phyloP scores from a whole-genome alignment of 2,888 invertebrate species.

The Doris montereyensis region DNA sequence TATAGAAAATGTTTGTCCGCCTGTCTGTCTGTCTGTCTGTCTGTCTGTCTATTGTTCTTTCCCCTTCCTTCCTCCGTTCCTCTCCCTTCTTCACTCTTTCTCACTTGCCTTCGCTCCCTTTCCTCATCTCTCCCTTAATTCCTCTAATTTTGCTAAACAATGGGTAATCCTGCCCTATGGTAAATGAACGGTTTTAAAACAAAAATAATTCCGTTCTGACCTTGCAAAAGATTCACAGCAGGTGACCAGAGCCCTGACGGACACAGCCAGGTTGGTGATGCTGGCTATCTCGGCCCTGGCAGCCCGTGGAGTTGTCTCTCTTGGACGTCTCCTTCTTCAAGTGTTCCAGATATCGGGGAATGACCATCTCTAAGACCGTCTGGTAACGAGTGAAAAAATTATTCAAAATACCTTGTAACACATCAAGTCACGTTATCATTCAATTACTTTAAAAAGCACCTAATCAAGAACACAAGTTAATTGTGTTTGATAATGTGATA shows the following conservation, averaged over 20 bases:
- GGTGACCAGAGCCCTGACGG: constrained; percentile 94
- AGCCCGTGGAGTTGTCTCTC: constrained; percentile 82
- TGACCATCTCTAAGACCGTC: constrained; percentile 95
- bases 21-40: no score
- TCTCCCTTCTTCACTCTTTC: no score
- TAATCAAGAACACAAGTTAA: not conserved
- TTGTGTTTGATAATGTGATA: no score
- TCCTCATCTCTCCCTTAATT: no score
- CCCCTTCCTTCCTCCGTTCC: no score
- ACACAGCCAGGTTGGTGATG: constrained; percentile 92
- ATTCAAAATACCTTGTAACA: not conserved
- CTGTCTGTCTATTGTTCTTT: no score
- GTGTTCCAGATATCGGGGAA: constrained; percentile 95
- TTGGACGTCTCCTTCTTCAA: constrained; percentile 91
- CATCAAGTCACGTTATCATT: not conserved
- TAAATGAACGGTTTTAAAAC: no score
- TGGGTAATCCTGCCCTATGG: no score
- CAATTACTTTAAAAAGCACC: not conserved
- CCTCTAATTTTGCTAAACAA: no score
- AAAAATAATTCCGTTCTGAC: no score
- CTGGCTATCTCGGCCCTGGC: constrained; percentile 93
- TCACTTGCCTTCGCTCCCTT: no score
- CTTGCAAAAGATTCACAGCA: constrained; percentile 97
- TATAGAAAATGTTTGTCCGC: no score
- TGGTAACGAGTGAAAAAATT: constrained; percentile 71